Base-by-base conservation (phyloP, 2,113 vertebrate species). In the Myotis yumanensis region DNA sequence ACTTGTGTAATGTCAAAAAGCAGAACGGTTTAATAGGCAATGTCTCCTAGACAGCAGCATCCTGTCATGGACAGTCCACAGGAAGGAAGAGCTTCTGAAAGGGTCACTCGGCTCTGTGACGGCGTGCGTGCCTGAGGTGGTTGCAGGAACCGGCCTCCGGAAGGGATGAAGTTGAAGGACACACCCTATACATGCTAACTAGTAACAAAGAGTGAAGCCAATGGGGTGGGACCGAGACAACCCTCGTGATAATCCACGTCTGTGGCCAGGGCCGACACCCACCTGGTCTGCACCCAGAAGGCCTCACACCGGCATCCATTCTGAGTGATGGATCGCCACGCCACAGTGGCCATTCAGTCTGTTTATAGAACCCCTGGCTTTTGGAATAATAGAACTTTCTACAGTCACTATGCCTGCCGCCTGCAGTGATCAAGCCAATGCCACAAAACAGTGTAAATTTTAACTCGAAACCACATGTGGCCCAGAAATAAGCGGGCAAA, bases 81-180 rank as follows among this genome's bases (percentile, higher is more conserved):
- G 59, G 59, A 62, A 23, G 71, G 20, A 72, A 59, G 43, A 79
- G 23, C 7, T 52, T 77, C 64, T 32, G 54, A 75, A 37, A 22
- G 17, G 25, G 17, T 9, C 37, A 5, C 64, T 43, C 20, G 4
- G 28, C 16, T 25, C 16, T 4, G 11, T 22, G 64, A 35, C 0
- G 0, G 4, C 7, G 2, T 48, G 4, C 7, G 2, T 48, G 35
- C 77, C 54, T 89, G 11, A 22, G 72, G 30, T 11, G 35, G 10
- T 9, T 52, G 30, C 43, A 57, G 83, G 76, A 75, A 25, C 32
- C 40, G 37, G 0, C 23, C 40, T 48, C 40, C 15, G 17, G 86
- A 59, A 59, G 16, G 23, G 46, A 83, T 51, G 80, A 69, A 23
- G 23, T 5, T 28, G 57, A 62, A 68, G 0, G 37, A 37, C 3